These are phyloP conservation scores for Parazoanthus darwini DNA, from an alignment of 92 coral and sea anemone genomes.

Conservation along the genomic window DNA sequence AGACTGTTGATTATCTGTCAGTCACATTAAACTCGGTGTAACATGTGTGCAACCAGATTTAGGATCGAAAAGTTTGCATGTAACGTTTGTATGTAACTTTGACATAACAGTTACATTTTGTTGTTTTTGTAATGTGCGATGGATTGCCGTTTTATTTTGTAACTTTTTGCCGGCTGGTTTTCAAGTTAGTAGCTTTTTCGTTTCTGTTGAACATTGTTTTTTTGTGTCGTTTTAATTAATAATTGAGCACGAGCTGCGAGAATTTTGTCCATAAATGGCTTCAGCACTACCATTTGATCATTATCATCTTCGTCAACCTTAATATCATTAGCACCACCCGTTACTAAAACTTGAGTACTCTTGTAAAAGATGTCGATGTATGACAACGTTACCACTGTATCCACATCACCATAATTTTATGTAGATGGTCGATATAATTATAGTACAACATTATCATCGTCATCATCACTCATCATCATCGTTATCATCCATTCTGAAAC, in stretches of 20 bases:
- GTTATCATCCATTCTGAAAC: not conserved
- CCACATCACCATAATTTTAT: not conserved
- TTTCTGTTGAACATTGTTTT: not conserved
- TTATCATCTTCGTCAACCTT: not conserved
- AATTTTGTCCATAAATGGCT: no score
- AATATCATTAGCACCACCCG: not conserved
- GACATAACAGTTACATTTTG: no score
- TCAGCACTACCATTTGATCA: not conserved
- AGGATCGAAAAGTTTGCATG: no score
- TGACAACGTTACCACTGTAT: no score
- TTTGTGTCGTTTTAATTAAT: no score
- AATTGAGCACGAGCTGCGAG: no score
- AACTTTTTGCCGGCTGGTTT: no score
- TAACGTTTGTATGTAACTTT: no score
- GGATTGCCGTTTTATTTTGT: no score
- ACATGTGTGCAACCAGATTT: not conserved
- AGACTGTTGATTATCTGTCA: not conserved
- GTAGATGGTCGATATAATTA: constrained; percentile 72
- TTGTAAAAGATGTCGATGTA: no score
- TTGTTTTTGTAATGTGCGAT: not conserved
- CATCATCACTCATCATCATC: not conserved
- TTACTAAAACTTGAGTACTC: not conserved
- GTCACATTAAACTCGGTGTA: constrained; percentile 7
- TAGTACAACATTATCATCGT: constrained; percentile 36
- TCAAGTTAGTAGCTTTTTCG: no score